Conservation (phyloP, 2,888 invertebrate genomes). For the Acholoe squamosa region DNA sequence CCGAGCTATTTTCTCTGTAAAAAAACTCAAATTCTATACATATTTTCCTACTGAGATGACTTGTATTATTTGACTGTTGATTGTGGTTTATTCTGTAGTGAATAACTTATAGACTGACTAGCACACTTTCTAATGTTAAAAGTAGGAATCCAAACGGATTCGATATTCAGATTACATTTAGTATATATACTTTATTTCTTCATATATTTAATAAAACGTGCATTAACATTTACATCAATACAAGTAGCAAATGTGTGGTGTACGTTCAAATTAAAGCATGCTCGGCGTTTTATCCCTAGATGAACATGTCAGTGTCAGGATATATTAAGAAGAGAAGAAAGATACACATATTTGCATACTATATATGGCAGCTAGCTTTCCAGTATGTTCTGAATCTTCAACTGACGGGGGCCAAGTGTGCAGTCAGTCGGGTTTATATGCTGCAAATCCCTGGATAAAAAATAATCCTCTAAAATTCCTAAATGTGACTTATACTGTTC, state of each 20-base stretch:
- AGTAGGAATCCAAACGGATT: not conserved
- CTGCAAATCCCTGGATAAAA: no score
- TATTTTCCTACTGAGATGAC: no score
- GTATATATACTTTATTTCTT: not conserved
- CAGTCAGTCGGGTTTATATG: slow-evolving; percentile 8
- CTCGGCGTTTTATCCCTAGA: not conserved
- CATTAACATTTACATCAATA: not conserved
- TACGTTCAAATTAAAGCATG: not conserved
- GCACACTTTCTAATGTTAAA: no score
- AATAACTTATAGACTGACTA: no score
- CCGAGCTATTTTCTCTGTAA: no score
- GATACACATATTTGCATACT: not conserved
- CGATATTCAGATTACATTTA: not conserved
- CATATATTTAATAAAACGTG: not conserved
- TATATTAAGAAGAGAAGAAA: not conserved
- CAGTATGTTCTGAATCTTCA: not conserved
- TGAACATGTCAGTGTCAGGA: not conserved
- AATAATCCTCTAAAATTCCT: no score
- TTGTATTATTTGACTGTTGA: no score
- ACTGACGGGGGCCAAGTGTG: slow-evolving; percentile 27
- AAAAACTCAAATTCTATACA: no score
- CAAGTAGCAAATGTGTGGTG: not conserved
- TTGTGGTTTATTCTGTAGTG: no score
- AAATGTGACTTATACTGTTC: no score
- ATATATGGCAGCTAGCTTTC: slow-evolving; percentile 22